A percentile compares a stretch with the other conserved stretches of the same genome.
Evolutionary conservation across 1,140 invertebrate genomes (phyloP).

Genomic region (Nasonia vitripennis): DNA sequence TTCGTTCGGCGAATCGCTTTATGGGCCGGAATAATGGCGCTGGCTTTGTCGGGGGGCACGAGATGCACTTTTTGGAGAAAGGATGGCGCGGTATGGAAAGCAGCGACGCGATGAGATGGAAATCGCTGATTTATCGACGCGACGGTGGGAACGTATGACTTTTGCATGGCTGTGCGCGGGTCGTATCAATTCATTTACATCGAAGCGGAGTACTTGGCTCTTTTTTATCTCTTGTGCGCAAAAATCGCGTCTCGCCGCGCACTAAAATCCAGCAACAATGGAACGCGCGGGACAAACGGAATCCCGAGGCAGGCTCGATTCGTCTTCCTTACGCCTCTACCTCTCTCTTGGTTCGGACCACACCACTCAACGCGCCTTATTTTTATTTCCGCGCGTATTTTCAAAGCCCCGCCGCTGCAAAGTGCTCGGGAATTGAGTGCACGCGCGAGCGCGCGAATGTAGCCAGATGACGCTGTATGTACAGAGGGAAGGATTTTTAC

Average conservation of each 20-base stretch:
- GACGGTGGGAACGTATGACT: too few relatives aligned
- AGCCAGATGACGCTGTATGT: conserved; percentile 47
- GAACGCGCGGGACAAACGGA: background rate
- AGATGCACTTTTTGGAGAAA: conserved; percentile 66
- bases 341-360: conserved; percentile 23
- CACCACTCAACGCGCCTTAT: conserved; percentile 57
- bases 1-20: conserved; percentile 64
- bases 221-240: background rate
- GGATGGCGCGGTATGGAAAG: conserved; percentile 55
- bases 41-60: background rate
- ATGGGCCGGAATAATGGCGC: conserved; percentile 71
- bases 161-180: too few relatives aligned
- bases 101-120: background rate
- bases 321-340: conserved; percentile 59
- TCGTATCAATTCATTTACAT: background rate
- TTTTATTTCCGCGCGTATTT: conserved; percentile 61
- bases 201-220: background rate
- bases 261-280: conserved; percentile 13
- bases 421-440: conserved; percentile 60
- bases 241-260: background rate
- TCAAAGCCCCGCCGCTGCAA: conserved; percentile 57
- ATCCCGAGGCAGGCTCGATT: conserved; percentile 55
- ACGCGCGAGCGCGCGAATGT: conserved; percentile 54
- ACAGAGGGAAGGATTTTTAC: conserved; percentile 23
- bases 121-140: conserved; percentile 3